phyloP scores from a whole-genome alignment of 2,888 invertebrate genomes.

The Sepioteuthis lessoniana region DNA sequence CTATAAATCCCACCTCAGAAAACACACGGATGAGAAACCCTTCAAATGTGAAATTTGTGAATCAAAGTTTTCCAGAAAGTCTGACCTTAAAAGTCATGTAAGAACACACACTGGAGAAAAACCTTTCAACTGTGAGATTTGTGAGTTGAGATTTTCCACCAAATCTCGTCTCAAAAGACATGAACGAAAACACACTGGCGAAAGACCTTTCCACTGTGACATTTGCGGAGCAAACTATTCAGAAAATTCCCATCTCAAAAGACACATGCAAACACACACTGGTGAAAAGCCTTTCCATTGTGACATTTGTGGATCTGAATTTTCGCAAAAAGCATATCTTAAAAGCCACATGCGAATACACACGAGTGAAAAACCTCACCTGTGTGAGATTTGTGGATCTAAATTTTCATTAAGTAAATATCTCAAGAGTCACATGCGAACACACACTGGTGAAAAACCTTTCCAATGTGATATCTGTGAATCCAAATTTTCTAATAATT shows the following conservation, averaged over 20 bases:
- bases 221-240: background rate
- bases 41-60: background rate
- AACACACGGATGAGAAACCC: background rate
- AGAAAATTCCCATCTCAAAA: background rate
- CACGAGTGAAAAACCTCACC: background rate
- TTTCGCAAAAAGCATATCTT: background rate
- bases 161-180: background rate
- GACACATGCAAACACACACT: background rate
- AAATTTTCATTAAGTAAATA: background rate
- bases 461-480: background rate
- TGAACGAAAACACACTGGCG: background rate
- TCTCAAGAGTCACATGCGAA: background rate
- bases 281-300: background rate
- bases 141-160: background rate
- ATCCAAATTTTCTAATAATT: background rate
- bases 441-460: slow-evolving; percentile 18
- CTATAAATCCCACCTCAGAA: background rate
- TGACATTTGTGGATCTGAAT: background rate
- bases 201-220: background rate
- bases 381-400: background rate
- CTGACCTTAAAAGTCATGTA: background rate
- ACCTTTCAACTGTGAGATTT: background rate
- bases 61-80: background rate
- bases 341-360: background rate
- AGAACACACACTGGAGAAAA: slow-evolving; percentile 18